Evolutionary conservation across 2,888 invertebrate genomes (phyloP).

Genomic region (Agrochola lychnidis): DNA sequence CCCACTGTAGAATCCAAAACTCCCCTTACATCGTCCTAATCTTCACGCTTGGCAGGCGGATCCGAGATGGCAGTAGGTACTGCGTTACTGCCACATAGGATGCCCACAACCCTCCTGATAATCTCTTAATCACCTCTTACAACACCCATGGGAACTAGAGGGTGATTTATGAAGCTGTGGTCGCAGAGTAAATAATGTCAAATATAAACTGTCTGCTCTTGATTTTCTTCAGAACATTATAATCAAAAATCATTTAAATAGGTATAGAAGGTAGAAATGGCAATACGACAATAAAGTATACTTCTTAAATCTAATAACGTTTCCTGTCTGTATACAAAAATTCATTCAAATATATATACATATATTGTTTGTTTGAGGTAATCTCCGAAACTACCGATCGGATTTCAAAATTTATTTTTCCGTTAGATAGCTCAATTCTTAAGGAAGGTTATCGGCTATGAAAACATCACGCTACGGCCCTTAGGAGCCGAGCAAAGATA

Average conservation of each 20-base stretch:
- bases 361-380: no score
- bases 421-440: no score
- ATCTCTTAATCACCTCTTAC: slow-evolving; percentile 59
- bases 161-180: slow-evolving; percentile 33
- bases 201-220: neutral
- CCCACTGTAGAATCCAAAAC: neutral
- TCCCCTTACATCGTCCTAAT: slow-evolving; percentile 33
- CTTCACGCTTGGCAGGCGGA: slow-evolving; percentile 45
- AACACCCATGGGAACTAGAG: slow-evolving; percentile 43
- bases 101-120: slow-evolving; percentile 49
- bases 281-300: no score
- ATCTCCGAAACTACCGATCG: no score
- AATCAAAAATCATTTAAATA: neutral
- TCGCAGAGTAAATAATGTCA: slow-evolving; percentile 4
- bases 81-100: slow-evolving; percentile 32
- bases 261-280: neutral
- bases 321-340: no score
- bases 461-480: no score
- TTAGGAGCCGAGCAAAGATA: no score
- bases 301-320: no score
- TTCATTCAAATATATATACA: no score
- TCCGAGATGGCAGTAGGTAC: slow-evolving; percentile 21
- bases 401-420: no score
- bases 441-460: no score
- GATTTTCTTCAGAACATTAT: neutral